Conservation (phyloP, 2,888 invertebrate genomes). For the Oscheius sp. region DNA sequence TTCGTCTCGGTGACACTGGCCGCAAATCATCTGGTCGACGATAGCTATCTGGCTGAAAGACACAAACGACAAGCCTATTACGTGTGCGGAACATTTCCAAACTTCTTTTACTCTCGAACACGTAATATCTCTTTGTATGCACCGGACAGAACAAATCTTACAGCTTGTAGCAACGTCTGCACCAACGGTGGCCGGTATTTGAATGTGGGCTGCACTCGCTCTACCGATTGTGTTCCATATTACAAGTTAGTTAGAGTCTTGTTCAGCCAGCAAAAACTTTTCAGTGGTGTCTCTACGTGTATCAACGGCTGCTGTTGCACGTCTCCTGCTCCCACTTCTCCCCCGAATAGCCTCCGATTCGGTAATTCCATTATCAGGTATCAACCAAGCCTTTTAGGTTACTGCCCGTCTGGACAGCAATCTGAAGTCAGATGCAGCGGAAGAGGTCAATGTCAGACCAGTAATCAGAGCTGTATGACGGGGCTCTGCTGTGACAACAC, state of each 20-base stretch:
- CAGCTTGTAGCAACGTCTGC: slow-evolving; percentile 38
- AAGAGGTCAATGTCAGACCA: slow-evolving; percentile 60
- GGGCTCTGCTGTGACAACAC: slow-evolving; percentile 69
- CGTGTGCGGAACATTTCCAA: slow-evolving; percentile 63
- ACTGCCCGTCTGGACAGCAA: slow-evolving; percentile 66
- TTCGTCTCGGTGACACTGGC: slow-evolving; percentile 3
- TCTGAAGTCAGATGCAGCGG: slow-evolving; percentile 66
- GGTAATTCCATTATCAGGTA: slow-evolving; percentile 22
- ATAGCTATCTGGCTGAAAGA: slow-evolving; percentile 22
- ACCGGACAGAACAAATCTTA: neutral
- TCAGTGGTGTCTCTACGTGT: slow-evolving; percentile 58
- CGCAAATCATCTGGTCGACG: slow-evolving; percentile 27
- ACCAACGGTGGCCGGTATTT: slow-evolving; percentile 63
- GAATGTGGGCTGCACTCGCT: slow-evolving; percentile 59
- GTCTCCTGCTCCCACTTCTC: slow-evolving; percentile 43
- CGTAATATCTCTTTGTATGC: slow-evolving; percentile 46
- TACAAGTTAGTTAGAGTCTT: slow-evolving; percentile 36
- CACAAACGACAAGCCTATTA: slow-evolving; percentile 46
- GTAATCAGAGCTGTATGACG: slow-evolving; percentile 65
- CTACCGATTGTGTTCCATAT: slow-evolving; percentile 65
- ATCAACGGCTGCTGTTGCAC: slow-evolving; percentile 67
- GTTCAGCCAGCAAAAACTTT: slow-evolving; percentile 2
- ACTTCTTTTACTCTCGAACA: slow-evolving; percentile 61
- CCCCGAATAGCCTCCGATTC: slow-evolving; percentile 37
- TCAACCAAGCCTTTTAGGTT: slow-evolving; percentile 46